Percentiles rank a stretch among this genome's conserved stretches.
phyloP scores from a whole-genome alignment of 35 echinoderm and acorn worm species.

The Heliocidaris tuberculata region DNA sequence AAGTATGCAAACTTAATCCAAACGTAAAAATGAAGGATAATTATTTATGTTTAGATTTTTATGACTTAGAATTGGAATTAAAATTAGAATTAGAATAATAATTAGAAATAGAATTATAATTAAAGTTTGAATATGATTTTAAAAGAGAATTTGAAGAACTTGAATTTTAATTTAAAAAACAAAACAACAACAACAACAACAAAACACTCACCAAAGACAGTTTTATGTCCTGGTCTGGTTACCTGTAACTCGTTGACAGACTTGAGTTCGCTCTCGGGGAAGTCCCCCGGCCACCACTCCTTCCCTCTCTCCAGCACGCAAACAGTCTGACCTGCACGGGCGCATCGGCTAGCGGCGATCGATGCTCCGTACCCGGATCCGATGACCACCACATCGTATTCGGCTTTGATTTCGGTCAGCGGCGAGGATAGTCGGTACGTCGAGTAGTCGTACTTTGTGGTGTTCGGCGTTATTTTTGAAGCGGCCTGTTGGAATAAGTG shows the following conservation, averaged over 20 bases:
- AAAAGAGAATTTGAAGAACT: not conserved
- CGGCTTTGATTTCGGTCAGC: constrained; percentile 53
- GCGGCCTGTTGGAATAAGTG: not conserved
- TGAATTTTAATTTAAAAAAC: not conserved
- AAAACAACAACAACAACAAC: not conserved
- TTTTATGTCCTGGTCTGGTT: not conserved
- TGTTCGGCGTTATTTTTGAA: not conserved
- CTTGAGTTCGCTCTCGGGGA: constrained; percentile 57
- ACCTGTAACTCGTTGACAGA: constrained; percentile 17
- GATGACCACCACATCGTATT: constrained; percentile 73
- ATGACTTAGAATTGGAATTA: no score
- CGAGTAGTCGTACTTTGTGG: constrained; percentile 54
- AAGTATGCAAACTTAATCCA: no score
- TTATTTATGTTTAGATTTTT: no score
- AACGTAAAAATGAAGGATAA: no score
- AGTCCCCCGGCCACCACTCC: constrained; percentile 79
- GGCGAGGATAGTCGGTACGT: constrained; percentile 64
- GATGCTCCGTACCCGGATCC: constrained; percentile 72
- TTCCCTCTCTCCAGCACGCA: constrained; percentile 76
- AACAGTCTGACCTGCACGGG: constrained; percentile 66
- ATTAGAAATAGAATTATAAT: no score
- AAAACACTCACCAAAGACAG: not conserved
- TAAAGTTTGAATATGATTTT: no score
- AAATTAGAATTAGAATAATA: no score
- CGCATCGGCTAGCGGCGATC: constrained; percentile 62